Evolutionary conservation across 1,140 invertebrate genomes (phyloP).

Genomic region (Apocrypta bakeri): DNA sequence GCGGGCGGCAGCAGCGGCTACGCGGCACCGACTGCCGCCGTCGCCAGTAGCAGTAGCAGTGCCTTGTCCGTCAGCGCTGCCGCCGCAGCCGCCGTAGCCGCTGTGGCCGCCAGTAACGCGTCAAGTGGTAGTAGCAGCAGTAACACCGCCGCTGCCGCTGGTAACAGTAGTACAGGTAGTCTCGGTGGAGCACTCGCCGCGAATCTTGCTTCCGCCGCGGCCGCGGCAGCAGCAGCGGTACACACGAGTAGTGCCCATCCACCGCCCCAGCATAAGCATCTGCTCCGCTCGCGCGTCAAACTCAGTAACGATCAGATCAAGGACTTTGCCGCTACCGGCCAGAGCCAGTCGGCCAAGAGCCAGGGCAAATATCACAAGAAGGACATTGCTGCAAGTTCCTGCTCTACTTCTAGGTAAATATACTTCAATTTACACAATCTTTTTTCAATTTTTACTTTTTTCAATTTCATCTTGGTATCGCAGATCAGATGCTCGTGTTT

Average conservation of each 20-base stretch:
- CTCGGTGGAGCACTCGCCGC: slow-evolving; percentile 53
- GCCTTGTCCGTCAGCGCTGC: slow-evolving; percentile 66
- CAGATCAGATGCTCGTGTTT: no score
- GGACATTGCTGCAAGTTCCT: slow-evolving; percentile 82
- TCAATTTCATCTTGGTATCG: no score
- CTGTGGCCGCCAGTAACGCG: slow-evolving; percentile 65
- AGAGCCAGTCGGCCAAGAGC: slow-evolving; percentile 58
- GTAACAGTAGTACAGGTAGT: slow-evolving; percentile 52
- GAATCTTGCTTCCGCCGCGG: slow-evolving; percentile 57
- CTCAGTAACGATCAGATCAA: slow-evolving; percentile 65
- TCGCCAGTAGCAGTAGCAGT: slow-evolving; percentile 66
- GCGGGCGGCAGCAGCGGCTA: slow-evolving; percentile 67
- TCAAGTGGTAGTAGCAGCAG: slow-evolving; percentile 60
- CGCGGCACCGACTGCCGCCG: slow-evolving; percentile 68
- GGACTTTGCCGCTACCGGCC: slow-evolving; percentile 58
- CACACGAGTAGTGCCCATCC: slow-evolving; percentile 68
- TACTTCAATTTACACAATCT: no score
- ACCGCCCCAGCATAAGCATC: slow-evolving; percentile 72
- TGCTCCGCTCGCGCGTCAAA: slow-evolving; percentile 71
- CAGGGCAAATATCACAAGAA: slow-evolving; percentile 71
- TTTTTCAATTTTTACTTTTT: no score
- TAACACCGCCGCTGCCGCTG: slow-evolving; percentile 57
- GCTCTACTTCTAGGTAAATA: slow-evolving; percentile 81
- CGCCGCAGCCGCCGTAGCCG: slow-evolving; percentile 58
- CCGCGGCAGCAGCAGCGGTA: slow-evolving; percentile 68